Evolutionary conservation across 2,113 vertebrate species (phyloP), one percentile per base, ranked within the genome.

Genomic region (Hypanus sabinus): DNA sequence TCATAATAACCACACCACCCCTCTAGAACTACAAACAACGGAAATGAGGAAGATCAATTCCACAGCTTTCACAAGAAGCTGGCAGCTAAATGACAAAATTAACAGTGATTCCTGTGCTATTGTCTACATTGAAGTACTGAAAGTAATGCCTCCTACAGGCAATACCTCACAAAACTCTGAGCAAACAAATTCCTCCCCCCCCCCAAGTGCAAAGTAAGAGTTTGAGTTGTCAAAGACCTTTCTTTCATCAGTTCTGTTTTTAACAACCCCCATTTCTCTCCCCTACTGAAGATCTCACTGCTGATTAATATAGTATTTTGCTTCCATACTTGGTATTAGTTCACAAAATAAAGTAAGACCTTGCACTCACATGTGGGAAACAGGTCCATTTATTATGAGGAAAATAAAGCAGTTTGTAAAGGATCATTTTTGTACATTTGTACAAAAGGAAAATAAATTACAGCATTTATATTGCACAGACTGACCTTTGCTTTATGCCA

Each of bases 391-490:
- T 83, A 83, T 46, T 81, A 88, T 33, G 62, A 90, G 30, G 55
- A 90, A 90, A 90, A 83, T 22, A 88, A 88, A 88, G 33, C 30
- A 62, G 60, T 36, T 27, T 90, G 87, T 36, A 90, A 65, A 68
- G 30, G 14, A 33, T 65, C 87, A 68, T 16, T 68, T 65, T 16
- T 68, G n/a, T 68, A 90, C 55, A 30, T 57, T 62, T 33, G 55
- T 90, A 68, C n/a, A 90, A 62, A 81, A 68, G 62, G 62, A 68
- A 90, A 90, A 36, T 90, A 68, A 90, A 90, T 60, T 68, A 90
- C n/a, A 90, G 14, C 87, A 90, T n/a, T 90, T 65, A 62, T 57
- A 65, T 68, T 33, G 16, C 14, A 20, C 55, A 65, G n/a, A 90
- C 60, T 68, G n/a, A n/a, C 62, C 38, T 57, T 88, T 90, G 24